Conservation (phyloP, 2,797 vertebrate species). For the Trachurus trachurus region DNA sequence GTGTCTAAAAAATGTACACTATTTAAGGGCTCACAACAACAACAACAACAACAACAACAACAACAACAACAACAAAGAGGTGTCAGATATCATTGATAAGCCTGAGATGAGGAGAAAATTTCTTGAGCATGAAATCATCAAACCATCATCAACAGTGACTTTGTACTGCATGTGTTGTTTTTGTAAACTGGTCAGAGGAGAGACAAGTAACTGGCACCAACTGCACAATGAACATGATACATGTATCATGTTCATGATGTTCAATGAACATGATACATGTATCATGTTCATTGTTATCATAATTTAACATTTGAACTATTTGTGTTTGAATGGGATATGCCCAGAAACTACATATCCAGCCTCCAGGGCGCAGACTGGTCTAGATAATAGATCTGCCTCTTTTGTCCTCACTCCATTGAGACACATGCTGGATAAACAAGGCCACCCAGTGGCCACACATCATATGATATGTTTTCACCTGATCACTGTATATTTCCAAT, state of each 20-base stretch:
- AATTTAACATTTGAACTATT: not conserved
- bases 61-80: not conserved
- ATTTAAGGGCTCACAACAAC: not conserved
- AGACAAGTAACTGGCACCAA: not conserved
- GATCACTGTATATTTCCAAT: not conserved
- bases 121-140: not conserved
- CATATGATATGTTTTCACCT: not conserved
- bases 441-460: not conserved
- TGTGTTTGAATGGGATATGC: not conserved
- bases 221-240: too few species aligned
- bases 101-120: not conserved
- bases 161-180: too few species aligned
- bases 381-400: not conserved
- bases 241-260: not conserved
- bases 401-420: not conserved
- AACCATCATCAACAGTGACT: not conserved
- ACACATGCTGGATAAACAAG: constrained; percentile 4
- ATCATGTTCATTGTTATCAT: not conserved
- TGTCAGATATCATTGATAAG: not conserved
- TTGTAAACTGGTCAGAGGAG: not conserved
- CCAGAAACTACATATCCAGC: not conserved
- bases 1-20: not conserved
- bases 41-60: not conserved
- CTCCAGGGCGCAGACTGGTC: not conserved
- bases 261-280: not conserved